phyloP scores from a whole-genome alignment of 2,113 vertebrate species.

The Sylvietta virens region DNA sequence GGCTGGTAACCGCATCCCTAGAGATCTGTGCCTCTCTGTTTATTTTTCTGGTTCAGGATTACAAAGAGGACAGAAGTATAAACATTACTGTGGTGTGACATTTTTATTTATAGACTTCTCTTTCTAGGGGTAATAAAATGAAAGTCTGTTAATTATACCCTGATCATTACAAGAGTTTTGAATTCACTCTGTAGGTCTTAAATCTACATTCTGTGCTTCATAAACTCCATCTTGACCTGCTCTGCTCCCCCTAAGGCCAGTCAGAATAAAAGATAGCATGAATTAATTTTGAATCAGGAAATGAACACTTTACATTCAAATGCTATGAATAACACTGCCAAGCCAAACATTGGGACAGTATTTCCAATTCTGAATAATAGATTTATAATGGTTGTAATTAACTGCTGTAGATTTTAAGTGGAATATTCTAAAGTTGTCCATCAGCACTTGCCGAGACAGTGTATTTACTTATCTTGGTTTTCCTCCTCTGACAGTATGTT shows the following conservation, averaged over 20 bases:
- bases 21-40: background rate
- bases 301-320: background rate
- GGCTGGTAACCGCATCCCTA: constrained; percentile 1
- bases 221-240: background rate
- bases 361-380: background rate
- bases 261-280: background rate
- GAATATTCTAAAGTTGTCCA: background rate
- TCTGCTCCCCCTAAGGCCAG: background rate
- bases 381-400: background rate
- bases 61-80: constrained; percentile 9
- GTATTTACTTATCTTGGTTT: background rate
- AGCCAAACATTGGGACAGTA: background rate
- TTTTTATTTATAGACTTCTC: constrained; percentile 34
- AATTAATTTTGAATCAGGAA: constrained; percentile 22
- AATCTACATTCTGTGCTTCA: background rate
- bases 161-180: constrained; percentile 18
- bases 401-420: background rate
- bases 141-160: constrained; percentile 20
- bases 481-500: background rate
- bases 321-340: background rate
- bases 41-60: constrained; percentile 38
- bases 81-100: background rate
- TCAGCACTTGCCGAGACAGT: background rate
- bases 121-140: constrained; percentile 47
- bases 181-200: background rate